Evolutionary conservation across 2,113 vertebrate species (phyloP).

Genomic region (Caretta caretta): DNA sequence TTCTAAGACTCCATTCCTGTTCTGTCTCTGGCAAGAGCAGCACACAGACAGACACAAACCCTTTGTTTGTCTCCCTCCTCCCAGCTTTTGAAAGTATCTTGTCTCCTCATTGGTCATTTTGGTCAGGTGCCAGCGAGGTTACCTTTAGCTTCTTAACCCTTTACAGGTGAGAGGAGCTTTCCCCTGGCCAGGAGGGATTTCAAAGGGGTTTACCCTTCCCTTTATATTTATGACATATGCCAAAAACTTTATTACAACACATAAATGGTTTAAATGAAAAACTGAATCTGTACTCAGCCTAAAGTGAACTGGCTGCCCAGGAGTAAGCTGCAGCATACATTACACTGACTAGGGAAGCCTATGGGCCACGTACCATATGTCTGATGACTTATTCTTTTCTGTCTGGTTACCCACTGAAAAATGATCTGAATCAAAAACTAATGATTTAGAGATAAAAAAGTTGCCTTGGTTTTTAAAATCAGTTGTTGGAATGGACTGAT

Average conservation of each 20-base stretch:
- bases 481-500: neutral
- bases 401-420: neutral
- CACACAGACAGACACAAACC: too few relatives aligned
- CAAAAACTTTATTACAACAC: neutral
- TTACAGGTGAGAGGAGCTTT: too few relatives aligned
- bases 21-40: too few relatives aligned
- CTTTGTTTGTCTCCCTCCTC: too few relatives aligned
- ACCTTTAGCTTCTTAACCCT: too few relatives aligned
- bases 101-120: too few relatives aligned
- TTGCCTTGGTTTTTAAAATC: neutral
- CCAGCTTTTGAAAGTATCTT: too few relatives aligned
- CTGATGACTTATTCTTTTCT: neutral
- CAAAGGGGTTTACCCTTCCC: too few relatives aligned
- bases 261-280: neutral
- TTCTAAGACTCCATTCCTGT: too few relatives aligned
- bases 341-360: neutral
- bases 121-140: too few relatives aligned
- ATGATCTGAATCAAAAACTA: neutral
- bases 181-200: too few relatives aligned
- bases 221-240: too few relatives aligned
- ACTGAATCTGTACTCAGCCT: neutral
- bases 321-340: neutral
- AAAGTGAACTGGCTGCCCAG: neutral
- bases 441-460: neutral
- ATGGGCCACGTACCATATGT: neutral